Percentiles rank a stretch among this genome's conserved stretches.
These are phyloP conservation scores for Pomacea maculata DNA, from an alignment of 1,140 invertebrate genomes.

Conservation along the genomic window DNA sequence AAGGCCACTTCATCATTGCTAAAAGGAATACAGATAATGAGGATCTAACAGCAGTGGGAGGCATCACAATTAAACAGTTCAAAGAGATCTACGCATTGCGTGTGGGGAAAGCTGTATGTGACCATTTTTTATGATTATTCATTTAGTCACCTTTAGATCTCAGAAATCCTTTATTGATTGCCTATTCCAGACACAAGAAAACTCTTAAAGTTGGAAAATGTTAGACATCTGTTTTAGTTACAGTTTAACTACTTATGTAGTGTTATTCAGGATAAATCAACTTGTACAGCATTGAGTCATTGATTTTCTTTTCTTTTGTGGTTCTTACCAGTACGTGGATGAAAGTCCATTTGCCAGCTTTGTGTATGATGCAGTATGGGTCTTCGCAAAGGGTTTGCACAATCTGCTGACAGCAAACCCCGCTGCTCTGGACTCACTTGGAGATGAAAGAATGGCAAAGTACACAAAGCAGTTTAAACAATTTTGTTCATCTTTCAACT, in stretches of 20 bases:
- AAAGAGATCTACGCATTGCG: slow-evolving; percentile 55
- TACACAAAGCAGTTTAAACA: slow-evolving; percentile 50
- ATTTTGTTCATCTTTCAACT: too few species aligned
- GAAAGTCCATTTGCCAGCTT: slow-evolving; percentile 76
- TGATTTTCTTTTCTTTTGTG: neutral
- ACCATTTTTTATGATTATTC: neutral
- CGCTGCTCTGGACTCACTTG: slow-evolving; percentile 71
- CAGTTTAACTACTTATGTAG: neutral
- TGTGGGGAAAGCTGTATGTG: slow-evolving; percentile 51
- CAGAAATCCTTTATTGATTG: neutral
- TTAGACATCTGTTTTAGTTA: neutral
- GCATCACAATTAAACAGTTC: slow-evolving; percentile 63
- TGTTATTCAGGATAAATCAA: neutral
- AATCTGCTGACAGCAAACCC: slow-evolving; percentile 72
- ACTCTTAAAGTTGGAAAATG: neutral
- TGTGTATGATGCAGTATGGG: slow-evolving; percentile 86
- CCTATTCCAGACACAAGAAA: neutral
- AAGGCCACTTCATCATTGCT: slow-evolving; percentile 79
- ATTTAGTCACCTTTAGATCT: neutral
- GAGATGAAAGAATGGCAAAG: slow-evolving; percentile 71
- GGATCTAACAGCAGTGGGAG: slow-evolving; percentile 44
- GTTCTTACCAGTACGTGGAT: slow-evolving; percentile 57
- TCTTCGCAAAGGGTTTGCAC: slow-evolving; percentile 79
- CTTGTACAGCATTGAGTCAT: too few species aligned
- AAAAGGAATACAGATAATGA: slow-evolving; percentile 74